Conservation (phyloP, 2,113 vertebrate species). For the Chiloscyllium plagiosum region DNA sequence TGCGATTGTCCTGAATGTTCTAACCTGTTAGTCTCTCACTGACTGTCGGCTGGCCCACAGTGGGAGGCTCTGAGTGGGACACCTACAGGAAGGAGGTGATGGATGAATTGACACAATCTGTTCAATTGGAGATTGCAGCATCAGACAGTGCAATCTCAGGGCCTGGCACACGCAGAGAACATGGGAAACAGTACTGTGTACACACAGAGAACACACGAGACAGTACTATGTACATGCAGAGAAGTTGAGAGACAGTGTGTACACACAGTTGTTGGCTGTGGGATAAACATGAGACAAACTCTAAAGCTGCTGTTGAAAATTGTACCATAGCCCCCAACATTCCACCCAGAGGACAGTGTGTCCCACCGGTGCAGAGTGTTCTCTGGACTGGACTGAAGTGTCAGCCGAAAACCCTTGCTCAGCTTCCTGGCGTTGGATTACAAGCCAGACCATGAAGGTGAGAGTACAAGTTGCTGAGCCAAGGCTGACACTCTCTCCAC, state of each 20-base stretch:
- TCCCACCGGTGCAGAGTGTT: background rate
- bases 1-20: background rate
- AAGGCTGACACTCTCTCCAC: background rate
- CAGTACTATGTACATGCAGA: too few relatives aligned
- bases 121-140: background rate
- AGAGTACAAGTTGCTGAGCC: background rate
- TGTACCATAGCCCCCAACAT: background rate
- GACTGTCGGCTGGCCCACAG: background rate
- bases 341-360: background rate
- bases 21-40: background rate
- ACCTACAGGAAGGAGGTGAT: background rate
- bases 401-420: background rate
- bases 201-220: too few relatives aligned
- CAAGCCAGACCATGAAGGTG: background rate
- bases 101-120: background rate
- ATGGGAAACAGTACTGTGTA: too few relatives aligned
- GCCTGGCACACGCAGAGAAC: too few relatives aligned
- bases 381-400: background rate
- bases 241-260: too few relatives aligned
- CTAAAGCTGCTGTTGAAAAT: background rate
- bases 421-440: background rate
- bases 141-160: background rate
- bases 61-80: too few relatives aligned
- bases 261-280: background rate
- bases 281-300: background rate